phyloP scores from a whole-genome alignment of 1,140 invertebrate species.

The Tetragonula clypearis region DNA sequence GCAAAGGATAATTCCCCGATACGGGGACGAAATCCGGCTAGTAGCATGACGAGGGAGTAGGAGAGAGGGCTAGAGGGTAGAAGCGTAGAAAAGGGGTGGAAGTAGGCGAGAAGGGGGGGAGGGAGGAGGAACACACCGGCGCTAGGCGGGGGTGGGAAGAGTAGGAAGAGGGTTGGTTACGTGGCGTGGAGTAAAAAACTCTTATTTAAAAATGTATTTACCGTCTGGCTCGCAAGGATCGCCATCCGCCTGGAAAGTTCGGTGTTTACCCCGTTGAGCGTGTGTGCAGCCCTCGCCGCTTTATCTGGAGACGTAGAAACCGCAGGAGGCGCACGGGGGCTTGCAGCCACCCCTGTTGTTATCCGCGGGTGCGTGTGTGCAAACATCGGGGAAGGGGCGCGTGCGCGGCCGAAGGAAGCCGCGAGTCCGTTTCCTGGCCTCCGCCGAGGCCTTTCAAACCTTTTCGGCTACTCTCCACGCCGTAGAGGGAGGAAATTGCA shows the following conservation, averaged over 20 bases:
- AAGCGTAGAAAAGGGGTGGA: not conserved
- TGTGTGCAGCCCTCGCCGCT: conserved; percentile 47
- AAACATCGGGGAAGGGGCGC: conserved; percentile 41
- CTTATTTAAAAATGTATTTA: conserved; percentile 82
- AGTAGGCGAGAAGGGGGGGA: not conserved
- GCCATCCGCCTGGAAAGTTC: conserved; percentile 72
- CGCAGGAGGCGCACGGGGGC: conserved; percentile 41
- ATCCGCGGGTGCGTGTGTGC: conserved; percentile 54
- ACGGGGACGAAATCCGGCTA: conserved; percentile 77
- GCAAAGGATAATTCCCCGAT: conserved; percentile 81
- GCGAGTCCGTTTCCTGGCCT: conserved; percentile 60
- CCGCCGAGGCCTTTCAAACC: conserved; percentile 62
- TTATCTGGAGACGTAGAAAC: conserved; percentile 67
- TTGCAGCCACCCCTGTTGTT: conserved; percentile 46
- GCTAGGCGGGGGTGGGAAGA: no score
- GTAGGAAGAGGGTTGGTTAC: no score
- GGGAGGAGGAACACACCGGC: not conserved
- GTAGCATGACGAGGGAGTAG: conserved; percentile 28
- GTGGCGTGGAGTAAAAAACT: conserved; percentile 74
- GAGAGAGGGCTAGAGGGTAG: not conserved
- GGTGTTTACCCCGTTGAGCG: conserved; percentile 63
- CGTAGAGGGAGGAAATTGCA: conserved; percentile 47
- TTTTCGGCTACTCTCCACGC: conserved; percentile 46
- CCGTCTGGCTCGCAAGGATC: conserved; percentile 77
- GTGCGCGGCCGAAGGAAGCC: conserved; percentile 49